phyloP scores from a whole-genome alignment of 2,888 invertebrate species.

The Hofmannophila pseudospretella region DNA sequence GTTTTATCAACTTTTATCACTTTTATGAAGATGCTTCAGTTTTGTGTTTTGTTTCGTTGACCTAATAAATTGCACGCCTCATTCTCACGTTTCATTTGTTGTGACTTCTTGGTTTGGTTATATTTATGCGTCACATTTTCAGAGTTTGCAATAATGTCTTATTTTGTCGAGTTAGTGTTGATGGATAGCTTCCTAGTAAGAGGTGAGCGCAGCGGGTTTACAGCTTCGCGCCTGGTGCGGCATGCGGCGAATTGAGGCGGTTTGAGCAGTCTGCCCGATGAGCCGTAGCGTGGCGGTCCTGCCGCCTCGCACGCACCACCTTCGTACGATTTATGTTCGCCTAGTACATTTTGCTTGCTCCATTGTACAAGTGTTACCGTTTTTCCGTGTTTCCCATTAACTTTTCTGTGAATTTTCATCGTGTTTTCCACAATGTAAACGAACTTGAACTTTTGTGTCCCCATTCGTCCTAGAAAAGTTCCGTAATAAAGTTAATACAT shows the following conservation, averaged over 20 bases:
- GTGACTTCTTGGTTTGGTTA: conserved; percentile 8
- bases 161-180: conserved; percentile 18
- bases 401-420: conserved; percentile 3
- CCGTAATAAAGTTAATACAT: too few species aligned
- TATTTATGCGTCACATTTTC: conserved; percentile 9
- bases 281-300: conserved; percentile 75
- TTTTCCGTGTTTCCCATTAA: conserved; percentile 7
- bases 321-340: conserved; percentile 34
- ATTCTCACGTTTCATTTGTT: conserved; percentile 8
- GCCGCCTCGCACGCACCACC: conserved; percentile 53
- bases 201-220: conserved; percentile 42
- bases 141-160: conserved; percentile 8
- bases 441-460: not conserved
- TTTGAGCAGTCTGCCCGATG: conserved; percentile 65
- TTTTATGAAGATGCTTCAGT: too few species aligned
- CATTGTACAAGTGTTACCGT: conserved; percentile 10
- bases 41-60: not conserved
- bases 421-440: not conserved
- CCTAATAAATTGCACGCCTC: conserved; percentile 4
- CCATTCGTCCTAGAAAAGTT: not conserved
- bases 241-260: conserved; percentile 19
- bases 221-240: conserved; percentile 21
- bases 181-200: conserved; percentile 56
- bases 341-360: conserved; percentile 32
- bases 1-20: too few species aligned